Evolutionary conservation across 2,113 vertebrate species (phyloP), one percentile per base, ranked within the genome.

Genomic region (Myocastor coypus): DNA sequence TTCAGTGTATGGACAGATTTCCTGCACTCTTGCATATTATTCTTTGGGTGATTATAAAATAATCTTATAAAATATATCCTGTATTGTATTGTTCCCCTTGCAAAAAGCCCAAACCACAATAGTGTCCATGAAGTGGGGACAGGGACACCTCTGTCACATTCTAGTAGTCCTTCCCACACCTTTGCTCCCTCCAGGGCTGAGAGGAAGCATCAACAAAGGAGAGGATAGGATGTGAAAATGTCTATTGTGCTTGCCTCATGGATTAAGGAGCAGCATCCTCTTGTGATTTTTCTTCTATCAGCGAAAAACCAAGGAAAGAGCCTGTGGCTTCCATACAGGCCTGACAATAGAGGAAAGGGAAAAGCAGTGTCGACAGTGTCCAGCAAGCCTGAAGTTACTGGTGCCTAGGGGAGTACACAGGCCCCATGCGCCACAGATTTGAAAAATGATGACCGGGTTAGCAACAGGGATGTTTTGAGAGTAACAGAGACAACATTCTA

Each of bases 101-200:
- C 17, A 57, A 57, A 19, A 57, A 57, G 4, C 55, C 55, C 55
- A 17, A 57, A 57, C 55, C 17, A 57, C 3, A 5, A 57, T 3
- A 57, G 16, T 19, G 37, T 6, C 32, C 19, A 14, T 64, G 28
- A 69, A 42, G 10, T 20, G 14, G 42, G 42, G 20, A 9, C 17
- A 9, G 28, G 12, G 22, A 34, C 19, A 46, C 6, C 55, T 16
- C 11, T 63, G 40, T 83, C 75, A 37, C 37, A 46, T 1, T 10
- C 50, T 12, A 55, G 81, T 32, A 20, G 20, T 5, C 4, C 37
- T 80, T 37, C 61, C 55, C 52, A 64, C 22, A 11, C 1, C 20
- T 9, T 50, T 12, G 2, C 30, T 64, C 7, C 63, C 7, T 11
- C 1, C 1, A 1, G 28, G 12, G 24, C 55, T 0, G 7, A 64